These are phyloP conservation scores for Sacculina carcini DNA, from an alignment of 2,888 invertebrate genomes.

Conservation along the genomic window DNA sequence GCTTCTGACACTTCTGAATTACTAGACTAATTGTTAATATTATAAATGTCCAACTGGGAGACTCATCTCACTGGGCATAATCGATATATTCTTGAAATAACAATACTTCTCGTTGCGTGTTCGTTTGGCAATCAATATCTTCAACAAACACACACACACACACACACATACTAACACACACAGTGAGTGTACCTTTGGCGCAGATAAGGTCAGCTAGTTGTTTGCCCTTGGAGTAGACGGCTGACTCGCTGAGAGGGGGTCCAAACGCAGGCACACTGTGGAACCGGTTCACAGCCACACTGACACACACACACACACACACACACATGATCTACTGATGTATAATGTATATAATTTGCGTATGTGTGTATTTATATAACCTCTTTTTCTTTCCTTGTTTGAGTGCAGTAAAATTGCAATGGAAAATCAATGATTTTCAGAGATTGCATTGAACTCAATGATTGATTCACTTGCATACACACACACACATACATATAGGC, in stretches of 20 bases:
- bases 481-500: background rate
- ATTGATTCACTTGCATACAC: background rate
- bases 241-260: slow-evolving; percentile 69
- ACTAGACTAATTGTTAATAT: too few species aligned
- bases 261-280: slow-evolving; percentile 89
- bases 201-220: slow-evolving; percentile 82
- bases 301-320: too few species aligned
- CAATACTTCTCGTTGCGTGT: too few species aligned
- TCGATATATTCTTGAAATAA: too few species aligned
- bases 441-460: too few species aligned
- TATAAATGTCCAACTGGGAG: too few species aligned
- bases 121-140: background rate
- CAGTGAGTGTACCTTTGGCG: slow-evolving; percentile 37
- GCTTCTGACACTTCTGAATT: too few species aligned
- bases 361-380: too few species aligned
- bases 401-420: background rate
- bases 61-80: too few species aligned
- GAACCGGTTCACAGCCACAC: slow-evolving; percentile 38
- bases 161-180: background rate
- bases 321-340: too few species aligned
- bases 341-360: too few species aligned
- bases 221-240: slow-evolving; percentile 62
- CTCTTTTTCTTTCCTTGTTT: too few species aligned
- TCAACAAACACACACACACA: background rate
- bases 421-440: background rate